Conservation (phyloP, 2,888 invertebrate genomes). For the Cynaeus angustus region DNA sequence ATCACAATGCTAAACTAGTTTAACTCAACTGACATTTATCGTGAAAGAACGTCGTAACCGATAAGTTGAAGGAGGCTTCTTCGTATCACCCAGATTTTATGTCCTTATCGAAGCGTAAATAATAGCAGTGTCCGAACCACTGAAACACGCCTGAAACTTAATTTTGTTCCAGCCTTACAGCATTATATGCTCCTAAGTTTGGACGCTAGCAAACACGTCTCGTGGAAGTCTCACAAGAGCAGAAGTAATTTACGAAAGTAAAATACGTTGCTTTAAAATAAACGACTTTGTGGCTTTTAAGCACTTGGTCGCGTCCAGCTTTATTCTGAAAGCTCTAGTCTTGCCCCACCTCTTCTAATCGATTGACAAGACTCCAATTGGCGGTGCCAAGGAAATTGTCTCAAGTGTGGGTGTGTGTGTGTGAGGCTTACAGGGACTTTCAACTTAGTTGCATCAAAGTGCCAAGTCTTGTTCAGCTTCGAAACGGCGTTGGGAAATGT, state of each 20-base stretch:
- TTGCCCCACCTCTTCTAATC: constrained; percentile 39
- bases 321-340: constrained; percentile 4
- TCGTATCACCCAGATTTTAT: constrained; percentile 34
- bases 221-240: constrained; percentile 41
- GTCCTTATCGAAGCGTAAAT: constrained; percentile 26
- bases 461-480: constrained; percentile 52
- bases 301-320: constrained; percentile 29
- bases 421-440: constrained; percentile 40
- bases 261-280: constrained; percentile 38
- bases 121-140: constrained; percentile 27
- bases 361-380: constrained; percentile 48
- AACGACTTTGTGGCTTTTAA: constrained; percentile 34
- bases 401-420: constrained; percentile 39
- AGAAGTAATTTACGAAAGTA: constrained; percentile 38
- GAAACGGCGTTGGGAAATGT: constrained; percentile 42
- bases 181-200: constrained; percentile 23
- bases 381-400: constrained; percentile 45
- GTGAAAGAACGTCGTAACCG: constrained; percentile 31
- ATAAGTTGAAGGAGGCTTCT: constrained; percentile 30
- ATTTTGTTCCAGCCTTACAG: constrained; percentile 33
- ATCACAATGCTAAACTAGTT: constrained; percentile 37
- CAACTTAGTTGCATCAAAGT: constrained; percentile 50
- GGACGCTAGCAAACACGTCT: constrained; percentile 28
- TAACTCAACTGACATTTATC: constrained; percentile 35
- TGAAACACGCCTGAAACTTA: constrained; percentile 30